phyloP scores from a whole-genome alignment of 2,888 invertebrate species.

The Eristalis intricaria region DNA sequence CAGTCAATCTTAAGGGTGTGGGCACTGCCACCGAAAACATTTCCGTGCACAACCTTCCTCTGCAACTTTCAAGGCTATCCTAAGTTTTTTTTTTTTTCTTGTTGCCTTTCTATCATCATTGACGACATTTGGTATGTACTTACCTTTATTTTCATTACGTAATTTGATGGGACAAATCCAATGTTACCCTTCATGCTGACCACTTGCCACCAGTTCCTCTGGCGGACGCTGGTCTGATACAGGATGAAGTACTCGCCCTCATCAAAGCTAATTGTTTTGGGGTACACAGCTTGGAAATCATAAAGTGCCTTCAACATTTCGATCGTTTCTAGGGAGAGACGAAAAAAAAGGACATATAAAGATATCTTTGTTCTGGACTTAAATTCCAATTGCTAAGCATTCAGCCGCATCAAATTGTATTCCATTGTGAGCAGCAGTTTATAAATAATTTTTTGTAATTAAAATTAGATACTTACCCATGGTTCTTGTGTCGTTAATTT shows the following conservation, averaged over 20 bases:
- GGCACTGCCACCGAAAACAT: conserved; percentile 17
- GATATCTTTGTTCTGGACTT: conserved; percentile 17
- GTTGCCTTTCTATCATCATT: too few relatives aligned
- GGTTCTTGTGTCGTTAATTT: conserved; percentile 37
- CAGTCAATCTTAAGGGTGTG: conserved; percentile 2
- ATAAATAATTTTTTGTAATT: conserved; percentile 3
- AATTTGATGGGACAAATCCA: conserved; percentile 94
- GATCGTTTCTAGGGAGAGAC: conserved; percentile 84
- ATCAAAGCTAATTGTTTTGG: conserved; percentile 91
- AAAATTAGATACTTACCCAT: conserved; percentile 51
- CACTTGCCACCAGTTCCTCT: conserved; percentile 93
- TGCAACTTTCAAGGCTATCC: conserved; percentile 63
- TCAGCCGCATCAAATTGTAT: background rate
- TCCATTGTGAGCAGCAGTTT: background rate
- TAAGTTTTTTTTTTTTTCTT: background rate
- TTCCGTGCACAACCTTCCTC: conserved; percentile 35
- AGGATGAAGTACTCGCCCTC: conserved; percentile 91
- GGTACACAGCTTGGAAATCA: conserved; percentile 91
- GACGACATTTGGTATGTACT: conserved; percentile 68
- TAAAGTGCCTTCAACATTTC: conserved; percentile 93
- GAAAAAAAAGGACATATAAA: conserved; percentile 38
- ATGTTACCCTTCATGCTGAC: conserved; percentile 91
- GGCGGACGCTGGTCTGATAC: conserved; percentile 89
- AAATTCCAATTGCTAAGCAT: conserved; percentile 11
- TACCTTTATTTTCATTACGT: conserved; percentile 90